phyloP scores from a whole-genome alignment of 2,113 vertebrate genomes.

The Aphelocoma coerulescens region DNA sequence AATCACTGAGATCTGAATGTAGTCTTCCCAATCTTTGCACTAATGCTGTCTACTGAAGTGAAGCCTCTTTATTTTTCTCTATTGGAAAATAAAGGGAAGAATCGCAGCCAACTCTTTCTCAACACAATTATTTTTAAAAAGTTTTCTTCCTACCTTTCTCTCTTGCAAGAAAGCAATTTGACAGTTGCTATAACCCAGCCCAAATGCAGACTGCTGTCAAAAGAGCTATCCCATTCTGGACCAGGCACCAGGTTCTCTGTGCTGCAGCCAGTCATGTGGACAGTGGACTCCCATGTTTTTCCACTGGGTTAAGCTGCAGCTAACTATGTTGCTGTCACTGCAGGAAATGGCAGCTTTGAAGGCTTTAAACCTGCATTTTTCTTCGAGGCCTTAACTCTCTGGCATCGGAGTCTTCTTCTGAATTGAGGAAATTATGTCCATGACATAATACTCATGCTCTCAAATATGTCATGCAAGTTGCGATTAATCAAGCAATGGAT shows the following conservation, averaged over 20 bases:
- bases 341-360: neutral
- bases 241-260: neutral
- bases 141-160: neutral
- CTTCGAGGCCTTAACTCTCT: rapidly evolving
- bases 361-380: neutral
- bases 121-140: neutral
- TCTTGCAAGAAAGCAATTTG: neutral
- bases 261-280: neutral
- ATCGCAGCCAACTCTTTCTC: neutral
- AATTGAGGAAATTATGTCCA: neutral
- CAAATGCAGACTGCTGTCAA: neutral
- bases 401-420: neutral
- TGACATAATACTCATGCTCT: neutral
- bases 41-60: neutral
- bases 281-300: neutral
- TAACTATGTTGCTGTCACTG: neutral
- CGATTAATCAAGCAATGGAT: neutral
- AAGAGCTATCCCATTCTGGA: neutral
- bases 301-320: neutral
- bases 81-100: neutral
- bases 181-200: neutral
- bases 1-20: neutral
- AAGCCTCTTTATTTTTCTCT: neutral
- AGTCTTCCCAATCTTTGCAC: neutral
- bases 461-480: neutral